Conservation (phyloP, 2,113 vertebrate genomes). For the cat (Felis catus) region F.catus_Fca126_mat1.0 CM031415.1:198138001-198138500, state of each 20-base stretch:
- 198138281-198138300: background rate
- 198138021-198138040: background rate
- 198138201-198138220: background rate
- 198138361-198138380: background rate
- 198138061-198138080: background rate
- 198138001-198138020: background rate
- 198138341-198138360: background rate
- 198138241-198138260: background rate
- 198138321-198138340: background rate
- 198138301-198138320: background rate
- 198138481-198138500: background rate
- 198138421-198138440: background rate
- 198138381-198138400: background rate
- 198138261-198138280: background rate
- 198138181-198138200: background rate
- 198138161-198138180: background rate
- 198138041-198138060: background rate
- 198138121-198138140: background rate
- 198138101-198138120: too few species aligned
- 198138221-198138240: background rate
- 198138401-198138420: background rate
- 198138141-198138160: background rate
- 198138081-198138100: background rate
- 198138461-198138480: background rate
- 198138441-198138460: background rate